Evolutionary conservation across 2,797 vertebrate genomes (phyloP), one percentile per base, ranked within the genome.

Genomic region (Danio tinwini): DNA sequence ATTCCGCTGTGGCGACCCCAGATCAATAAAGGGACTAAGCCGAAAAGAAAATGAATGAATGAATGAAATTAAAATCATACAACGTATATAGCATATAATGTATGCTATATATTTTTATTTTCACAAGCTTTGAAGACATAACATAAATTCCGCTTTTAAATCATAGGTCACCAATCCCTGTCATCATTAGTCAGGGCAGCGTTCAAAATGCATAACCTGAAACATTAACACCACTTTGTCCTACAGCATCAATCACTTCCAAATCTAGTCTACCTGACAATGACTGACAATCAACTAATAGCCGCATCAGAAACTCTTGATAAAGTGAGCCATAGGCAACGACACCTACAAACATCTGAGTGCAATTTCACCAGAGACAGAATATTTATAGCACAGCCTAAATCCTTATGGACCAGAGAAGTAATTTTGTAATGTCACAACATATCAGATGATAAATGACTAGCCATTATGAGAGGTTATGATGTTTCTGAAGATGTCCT

Each of bases 381-480:
- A 65, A 77, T 77, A 59, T 77, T 77, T 77, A 77, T 49, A 59
- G 63, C 63, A 14, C 16, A 77, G 75, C 59, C 53, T 59, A 77
- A 76, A 77, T 77, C 53, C 64, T 68, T 77, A 49, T 68, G 42
- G 75, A 68, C 64, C 44, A 40, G 21, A 49, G 53, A 77, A 68
- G 64, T 68, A 19, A 77, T 68, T 77, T 68, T 68, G 64, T 77
- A 77, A 77, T 77, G 75, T 77, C 75, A 77, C 64, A 77, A 77
- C 63, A 77, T 77, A 59, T 68, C 42, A 59, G 44, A 77, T 68
- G 63, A 77, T 77, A 52, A 77, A 77, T 68, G 64, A 68, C 75
- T 58, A 39, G 64, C 53, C 53, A 76, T 76, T 76, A 68, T 77
- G n/a, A 49, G 64, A 68, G 53, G 53, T 59, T 77, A 77, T 77